Conservation (phyloP, 2,888 invertebrate species). For the Thymelicus acteon region DNA sequence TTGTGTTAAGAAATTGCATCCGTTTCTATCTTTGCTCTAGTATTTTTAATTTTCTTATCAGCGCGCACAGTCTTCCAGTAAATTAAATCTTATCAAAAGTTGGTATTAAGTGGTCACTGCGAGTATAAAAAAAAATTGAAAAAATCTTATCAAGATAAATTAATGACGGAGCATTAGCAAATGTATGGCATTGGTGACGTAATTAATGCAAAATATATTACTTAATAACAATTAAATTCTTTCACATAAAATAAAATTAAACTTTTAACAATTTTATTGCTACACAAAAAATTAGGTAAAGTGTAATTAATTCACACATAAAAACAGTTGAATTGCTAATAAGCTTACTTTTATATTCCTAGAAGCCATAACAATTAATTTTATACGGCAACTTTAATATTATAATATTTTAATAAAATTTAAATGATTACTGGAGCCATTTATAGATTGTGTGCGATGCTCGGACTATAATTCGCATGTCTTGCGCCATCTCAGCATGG, state of each 20-base stretch:
- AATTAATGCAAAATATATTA: no score
- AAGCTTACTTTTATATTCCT: not conserved
- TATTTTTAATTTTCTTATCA: not conserved
- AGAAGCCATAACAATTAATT: not conserved
- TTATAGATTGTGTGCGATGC: constrained; percentile 9
- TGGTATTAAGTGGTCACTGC: not conserved
- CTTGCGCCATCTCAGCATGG: constrained; percentile 67
- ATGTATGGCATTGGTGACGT: no score
- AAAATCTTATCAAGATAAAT: not conserved
- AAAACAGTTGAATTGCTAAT: not conserved
- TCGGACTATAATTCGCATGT: constrained; percentile 40
- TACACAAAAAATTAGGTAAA: not conserved
- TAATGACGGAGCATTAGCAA: no score
- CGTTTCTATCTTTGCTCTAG: not conserved
- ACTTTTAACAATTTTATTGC: not conserved
- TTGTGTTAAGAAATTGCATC: not conserved
- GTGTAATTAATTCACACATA: not conserved
- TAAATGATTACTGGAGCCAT: not conserved
- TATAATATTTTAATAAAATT: not conserved
- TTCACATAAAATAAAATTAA: not conserved
- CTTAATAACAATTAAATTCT: not conserved
- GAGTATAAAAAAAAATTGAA: not conserved
- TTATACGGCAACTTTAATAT: not conserved
- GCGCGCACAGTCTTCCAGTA: constrained; percentile 8
- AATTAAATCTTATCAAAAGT: no score